Evolutionary conservation across 2,113 vertebrate genomes (phyloP), one percentile per base, ranked within the genome.

Genomic region (Geococcyx californianus): DNA sequence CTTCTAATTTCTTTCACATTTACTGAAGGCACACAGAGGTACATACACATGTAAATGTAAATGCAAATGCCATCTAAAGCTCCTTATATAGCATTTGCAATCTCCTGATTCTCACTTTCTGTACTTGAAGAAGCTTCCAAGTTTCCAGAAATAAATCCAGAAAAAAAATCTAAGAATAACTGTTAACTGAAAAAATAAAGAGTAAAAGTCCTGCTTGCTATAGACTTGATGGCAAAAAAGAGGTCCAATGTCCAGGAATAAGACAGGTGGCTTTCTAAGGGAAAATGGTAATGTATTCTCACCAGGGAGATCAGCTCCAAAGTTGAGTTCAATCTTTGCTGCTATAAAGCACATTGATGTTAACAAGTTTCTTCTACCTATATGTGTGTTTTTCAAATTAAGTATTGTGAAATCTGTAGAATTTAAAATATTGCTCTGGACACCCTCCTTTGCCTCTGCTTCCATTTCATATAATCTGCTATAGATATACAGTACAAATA

Each of bases 381-480:
- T 67, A 89, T 2, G 23, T 90, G 94, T 97, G 97, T 96, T 98
- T 98, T 98, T 97, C 93, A 91, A 97, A 97, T 98, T 95, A 98
- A 94, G 89, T 85, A 95, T 93, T 95, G 91, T 96, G 98, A 97
- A 97, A 97, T 89, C 77, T 80, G 62, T 79, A 87, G 76, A 96
- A 49, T 42, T 97, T 97, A 88, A 95, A 98, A 86, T 92, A 92
- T 90, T 92, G 84, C 73, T 97, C 97, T 94, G 93, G 95, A 97
- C 64, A 94, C 84, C 26, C 11, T 29, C 19, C 40, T 69, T 93
- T 79, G 59, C 93, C 91, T 94, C 88, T 95, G n/a, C 69, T 93
- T 97, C 87, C 63, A 89, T 95, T 97, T 95, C 77, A 91, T 93
- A 78, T 85, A 74, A 95, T 93, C 49, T 87, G 69, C 78, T 70